Evolutionary conservation across 2,888 invertebrate genomes (phyloP), one percentile per base, ranked within the genome.

Genomic region (Scaeva pyrastri): DNA sequence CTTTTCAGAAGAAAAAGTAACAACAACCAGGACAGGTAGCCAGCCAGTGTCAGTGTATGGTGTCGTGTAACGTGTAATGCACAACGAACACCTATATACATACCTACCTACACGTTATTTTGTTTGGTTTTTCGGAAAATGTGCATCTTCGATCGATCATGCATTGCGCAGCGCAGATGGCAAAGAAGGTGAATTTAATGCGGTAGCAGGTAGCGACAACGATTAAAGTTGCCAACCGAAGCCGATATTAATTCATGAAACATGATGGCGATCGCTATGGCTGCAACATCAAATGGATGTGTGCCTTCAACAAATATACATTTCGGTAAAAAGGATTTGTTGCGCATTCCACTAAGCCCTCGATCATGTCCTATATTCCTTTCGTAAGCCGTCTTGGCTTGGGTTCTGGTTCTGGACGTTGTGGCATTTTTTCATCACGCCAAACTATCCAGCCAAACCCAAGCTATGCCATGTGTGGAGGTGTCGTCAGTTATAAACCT

Each of bases 161-260:
- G 14, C 31, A 48, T 66, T 66, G 66, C 62, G 60, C 19, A 58
- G 58, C 7, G 58, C 64, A 64, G 76, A 66, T 66, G 71, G 16
- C n/a, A 36, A 8, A 14, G 72, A 60, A 68, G 78, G 73, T 73
- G 73, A 72, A 68, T 66, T 48, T 45, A 58, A 55, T 73, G 78
- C 55, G 21, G 21, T 19, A 36, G 76, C 72, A 82, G 78, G 77
- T 72, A 82, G 82, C 56, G 56, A 21, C 68, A 75, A 45, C 21
- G 36, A 64, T 64, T 55, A 45, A 58, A 12, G 19, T 64, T 71
- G 43, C 64, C 19, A 45, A 21, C 8, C 31, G 31, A 31, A 45
- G 8, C 5, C 45, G 66, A 66, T 66, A 50, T 66, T 50, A 31
- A 71, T 77, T 52, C 19, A 52, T 64, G 23, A 50, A 39, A 16